Conservation (phyloP, 1,140 invertebrate species). For the Brachionus calyciflorus region DNA sequence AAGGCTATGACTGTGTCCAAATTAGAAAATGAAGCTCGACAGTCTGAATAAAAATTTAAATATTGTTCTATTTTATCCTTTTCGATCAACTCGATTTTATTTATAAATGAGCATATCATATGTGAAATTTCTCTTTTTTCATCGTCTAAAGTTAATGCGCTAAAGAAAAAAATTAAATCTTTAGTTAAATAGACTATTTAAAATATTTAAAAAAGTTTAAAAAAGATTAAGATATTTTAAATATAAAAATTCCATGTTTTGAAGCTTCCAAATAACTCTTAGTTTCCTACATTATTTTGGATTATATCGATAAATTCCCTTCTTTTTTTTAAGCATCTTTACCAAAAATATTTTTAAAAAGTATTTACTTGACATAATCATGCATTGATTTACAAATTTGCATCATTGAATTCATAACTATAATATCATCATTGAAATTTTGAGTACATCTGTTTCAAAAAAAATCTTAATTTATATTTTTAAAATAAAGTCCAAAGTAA, state of each 20-base stretch:
- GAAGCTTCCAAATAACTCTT: no score
- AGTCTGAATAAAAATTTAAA: slow-evolving; percentile 86
- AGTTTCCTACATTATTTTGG: no score
- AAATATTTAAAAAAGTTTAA: no score
- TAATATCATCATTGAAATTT: slow-evolving; percentile 72
- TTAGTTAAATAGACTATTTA: no score
- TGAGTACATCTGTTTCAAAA: slow-evolving; percentile 61
- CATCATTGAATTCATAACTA: slow-evolving; percentile 80
- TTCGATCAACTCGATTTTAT: slow-evolving; percentile 69
- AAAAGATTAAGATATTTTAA: no score
- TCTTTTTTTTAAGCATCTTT: not conserved
- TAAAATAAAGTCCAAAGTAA: not conserved
- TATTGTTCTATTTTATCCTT: slow-evolving; percentile 78
- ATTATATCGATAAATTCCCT: no score
- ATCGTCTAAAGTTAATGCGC: slow-evolving; percentile 86
- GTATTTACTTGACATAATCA: slow-evolving; percentile 80
- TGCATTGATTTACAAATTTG: slow-evolving; percentile 81
- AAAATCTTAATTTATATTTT: not conserved
- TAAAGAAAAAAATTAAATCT: slow-evolving; percentile 62
- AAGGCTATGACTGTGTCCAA: slow-evolving; percentile 79
- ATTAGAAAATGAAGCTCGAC: slow-evolving; percentile 80
- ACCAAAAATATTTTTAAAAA: not conserved
- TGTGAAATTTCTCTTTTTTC: slow-evolving; percentile 80
- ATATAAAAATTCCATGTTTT: no score
- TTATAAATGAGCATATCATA: slow-evolving; percentile 76